Conservation (phyloP, 2,888 invertebrate species). For the Drosophila incognita region DNA sequence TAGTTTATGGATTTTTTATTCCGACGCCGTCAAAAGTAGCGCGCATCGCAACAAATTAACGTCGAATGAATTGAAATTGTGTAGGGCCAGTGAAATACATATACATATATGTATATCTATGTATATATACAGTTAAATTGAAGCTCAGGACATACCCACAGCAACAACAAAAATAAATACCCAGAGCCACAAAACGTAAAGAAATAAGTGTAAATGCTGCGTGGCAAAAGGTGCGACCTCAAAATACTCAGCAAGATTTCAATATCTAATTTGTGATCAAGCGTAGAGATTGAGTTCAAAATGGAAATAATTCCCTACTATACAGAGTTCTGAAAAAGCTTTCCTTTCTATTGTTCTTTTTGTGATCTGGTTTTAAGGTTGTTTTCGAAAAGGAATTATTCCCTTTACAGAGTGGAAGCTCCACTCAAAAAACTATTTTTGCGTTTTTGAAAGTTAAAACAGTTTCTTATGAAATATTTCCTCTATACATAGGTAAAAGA, state of each 20-base stretch:
- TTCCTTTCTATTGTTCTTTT: rapidly evolving
- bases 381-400: background rate
- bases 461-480: too few relatives aligned
- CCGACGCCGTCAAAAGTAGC: slow-evolving; percentile 34
- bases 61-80: slow-evolving; percentile 65
- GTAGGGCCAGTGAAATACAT: slow-evolving; percentile 7
- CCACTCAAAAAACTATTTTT: too few relatives aligned
- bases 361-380: background rate
- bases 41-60: slow-evolving; percentile 61
- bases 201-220: background rate
- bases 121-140: slow-evolving; percentile 11
- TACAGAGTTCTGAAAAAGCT: background rate
- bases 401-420: rapidly evolving
- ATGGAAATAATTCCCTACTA: background rate
- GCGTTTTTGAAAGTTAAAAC: too few relatives aligned
- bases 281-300: background rate
- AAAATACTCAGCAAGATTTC: slow-evolving; percentile 5
- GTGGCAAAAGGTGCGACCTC: background rate
- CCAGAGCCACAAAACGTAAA: slow-evolving; percentile 24
- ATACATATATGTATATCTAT: slow-evolving; percentile 26
- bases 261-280: background rate
- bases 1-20: slow-evolving; percentile 55
- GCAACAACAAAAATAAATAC: background rate
- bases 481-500: background rate
- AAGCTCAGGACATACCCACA: slow-evolving; percentile 26